Percentiles rank a stretch among this genome's conserved stretches.
phyloP scores from a whole-genome alignment of 2,113 vertebrate species.

The Anhinga anhinga region DNA sequence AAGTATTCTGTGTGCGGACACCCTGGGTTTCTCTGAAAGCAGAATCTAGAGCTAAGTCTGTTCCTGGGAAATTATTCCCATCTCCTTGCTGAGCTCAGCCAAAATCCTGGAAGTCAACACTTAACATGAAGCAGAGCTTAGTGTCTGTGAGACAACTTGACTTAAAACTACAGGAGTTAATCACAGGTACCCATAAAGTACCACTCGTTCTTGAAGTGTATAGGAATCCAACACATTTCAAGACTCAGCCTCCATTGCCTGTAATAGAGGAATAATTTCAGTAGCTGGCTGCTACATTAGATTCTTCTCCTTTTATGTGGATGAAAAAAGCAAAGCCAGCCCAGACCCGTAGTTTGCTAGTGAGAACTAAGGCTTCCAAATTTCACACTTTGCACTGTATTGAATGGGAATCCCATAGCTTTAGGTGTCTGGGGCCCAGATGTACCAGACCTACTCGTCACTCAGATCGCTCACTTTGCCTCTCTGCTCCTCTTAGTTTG shows the following conservation, averaged over 20 bases:
- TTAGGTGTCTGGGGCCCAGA: not conserved
- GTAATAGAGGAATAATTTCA: not conserved
- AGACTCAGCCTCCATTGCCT: not conserved
- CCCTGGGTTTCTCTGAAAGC: not conserved
- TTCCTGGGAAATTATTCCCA: not conserved
- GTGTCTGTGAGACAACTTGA: not conserved
- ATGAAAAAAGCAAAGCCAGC: not conserved
- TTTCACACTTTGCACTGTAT: not conserved
- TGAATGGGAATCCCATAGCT: not conserved
- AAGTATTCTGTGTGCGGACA: not conserved
- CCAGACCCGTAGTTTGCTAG: not conserved
- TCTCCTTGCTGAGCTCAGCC: not conserved
- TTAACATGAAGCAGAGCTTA: not conserved
- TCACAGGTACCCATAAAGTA: not conserved
- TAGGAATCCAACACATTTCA: not conserved
- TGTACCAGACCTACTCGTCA: not conserved
- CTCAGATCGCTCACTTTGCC: fast-evolving
- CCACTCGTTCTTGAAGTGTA: not conserved
- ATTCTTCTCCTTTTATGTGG: not conserved
- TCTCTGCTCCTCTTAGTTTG: not conserved
- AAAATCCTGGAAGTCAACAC: not conserved
- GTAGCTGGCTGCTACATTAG: not conserved
- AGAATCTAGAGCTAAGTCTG: not conserved
- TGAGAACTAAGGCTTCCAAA: not conserved
- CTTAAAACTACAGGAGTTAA: not conserved